Evolutionary conservation across 2,797 vertebrate species (phyloP).

Genomic region (Xyrichtys novacula): DNA sequence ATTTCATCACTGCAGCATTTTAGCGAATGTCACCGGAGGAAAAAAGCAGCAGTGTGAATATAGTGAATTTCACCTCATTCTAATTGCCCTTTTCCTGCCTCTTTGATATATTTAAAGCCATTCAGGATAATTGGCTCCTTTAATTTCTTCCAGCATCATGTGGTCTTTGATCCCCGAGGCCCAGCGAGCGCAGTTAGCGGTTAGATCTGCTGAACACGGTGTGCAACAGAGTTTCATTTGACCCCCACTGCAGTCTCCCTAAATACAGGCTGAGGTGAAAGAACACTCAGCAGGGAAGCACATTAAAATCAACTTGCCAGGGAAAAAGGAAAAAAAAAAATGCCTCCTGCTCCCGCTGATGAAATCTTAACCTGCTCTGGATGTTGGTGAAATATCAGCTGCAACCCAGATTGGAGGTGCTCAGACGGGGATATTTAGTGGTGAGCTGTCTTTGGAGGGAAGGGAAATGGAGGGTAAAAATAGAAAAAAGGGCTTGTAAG

Average conservation of each 20-base stretch:
- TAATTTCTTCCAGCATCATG: constrained; percentile 61
- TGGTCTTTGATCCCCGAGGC: constrained; percentile 64
- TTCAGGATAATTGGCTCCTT: constrained; percentile 71
- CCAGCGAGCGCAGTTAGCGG: constrained; percentile 32
- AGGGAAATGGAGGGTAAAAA: not conserved
- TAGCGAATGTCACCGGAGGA: not conserved
- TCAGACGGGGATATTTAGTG: not conserved
- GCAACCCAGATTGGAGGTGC: constrained; percentile 5
- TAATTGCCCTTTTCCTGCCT: constrained; percentile 30
- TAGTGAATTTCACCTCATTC: constrained; percentile 24
- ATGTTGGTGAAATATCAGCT: constrained; percentile 19
- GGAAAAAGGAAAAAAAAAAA: too few relatives aligned
- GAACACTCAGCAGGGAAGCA: constrained; percentile 38
- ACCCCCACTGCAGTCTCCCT: constrained; percentile 56
- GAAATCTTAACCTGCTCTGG: constrained; percentile 39
- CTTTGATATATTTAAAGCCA: constrained; percentile 48
- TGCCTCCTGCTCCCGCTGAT: constrained; percentile 39
- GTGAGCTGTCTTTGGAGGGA: not conserved
- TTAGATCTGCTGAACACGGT: constrained; percentile 51
- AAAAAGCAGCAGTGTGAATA: not conserved
- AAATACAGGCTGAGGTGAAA: constrained; percentile 59
- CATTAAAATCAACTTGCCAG: constrained; percentile 66
- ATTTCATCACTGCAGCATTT: not conserved
- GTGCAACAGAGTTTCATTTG: constrained; percentile 55
- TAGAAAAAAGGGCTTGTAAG: not conserved